These are phyloP conservation scores for Tachuris rubrigastra DNA, from an alignment of 2,113 vertebrate genomes.

Conservation along the genomic window DNA sequence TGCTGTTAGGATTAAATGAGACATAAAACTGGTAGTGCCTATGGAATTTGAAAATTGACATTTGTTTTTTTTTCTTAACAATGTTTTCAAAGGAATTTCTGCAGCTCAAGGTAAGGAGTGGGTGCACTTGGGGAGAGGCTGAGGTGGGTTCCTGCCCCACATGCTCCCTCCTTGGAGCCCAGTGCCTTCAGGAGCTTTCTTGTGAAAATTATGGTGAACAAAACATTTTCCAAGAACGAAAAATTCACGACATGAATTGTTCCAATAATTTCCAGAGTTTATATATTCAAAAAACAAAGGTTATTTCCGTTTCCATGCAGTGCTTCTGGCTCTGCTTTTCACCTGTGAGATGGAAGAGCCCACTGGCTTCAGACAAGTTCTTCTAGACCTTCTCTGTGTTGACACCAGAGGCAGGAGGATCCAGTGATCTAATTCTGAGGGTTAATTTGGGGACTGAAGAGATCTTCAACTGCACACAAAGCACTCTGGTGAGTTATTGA, in stretches of 20 bases:
- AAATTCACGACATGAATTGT: neutral
- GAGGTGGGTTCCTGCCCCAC: neutral
- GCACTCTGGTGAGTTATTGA: neutral
- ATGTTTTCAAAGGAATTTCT: neutral
- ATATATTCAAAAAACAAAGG: neutral
- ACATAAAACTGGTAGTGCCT: neutral
- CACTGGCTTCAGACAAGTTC: neutral
- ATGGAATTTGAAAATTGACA: neutral
- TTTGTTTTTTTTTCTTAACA: neutral
- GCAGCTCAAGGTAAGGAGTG: neutral
- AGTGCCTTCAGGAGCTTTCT: accelerated
- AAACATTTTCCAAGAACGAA: neutral
- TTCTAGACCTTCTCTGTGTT: neutral
- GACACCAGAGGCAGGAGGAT: neutral
- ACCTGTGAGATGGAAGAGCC: neutral
- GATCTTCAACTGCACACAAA: neutral
- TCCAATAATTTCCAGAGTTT: neutral
- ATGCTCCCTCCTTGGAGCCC: accelerated
- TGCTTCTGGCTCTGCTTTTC: neutral
- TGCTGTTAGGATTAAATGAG: neutral
- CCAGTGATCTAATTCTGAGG: neutral
- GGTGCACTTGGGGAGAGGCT: too few species aligned
- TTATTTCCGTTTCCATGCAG: neutral
- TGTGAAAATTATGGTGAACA: neutral
- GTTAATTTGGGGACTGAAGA: neutral